A percentile compares a stretch with the other conserved stretches of the same genome.
Evolutionary conservation across 2,113 vertebrate genomes (phyloP).

Genomic region (Eurypyga helias): DNA sequence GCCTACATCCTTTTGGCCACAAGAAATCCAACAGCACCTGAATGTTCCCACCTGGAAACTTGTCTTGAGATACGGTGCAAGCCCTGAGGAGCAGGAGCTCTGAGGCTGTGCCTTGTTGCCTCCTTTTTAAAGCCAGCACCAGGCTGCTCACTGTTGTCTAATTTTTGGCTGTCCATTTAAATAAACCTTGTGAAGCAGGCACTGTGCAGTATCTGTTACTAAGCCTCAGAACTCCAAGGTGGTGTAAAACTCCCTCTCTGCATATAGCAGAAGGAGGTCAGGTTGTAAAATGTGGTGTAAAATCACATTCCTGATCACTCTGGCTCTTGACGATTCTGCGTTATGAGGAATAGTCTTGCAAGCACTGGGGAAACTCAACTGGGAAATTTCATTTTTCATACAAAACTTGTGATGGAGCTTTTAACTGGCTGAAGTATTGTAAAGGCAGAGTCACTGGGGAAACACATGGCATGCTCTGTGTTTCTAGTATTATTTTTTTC

Average conservation of each 20-base stretch:
- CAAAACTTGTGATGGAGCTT: neutral
- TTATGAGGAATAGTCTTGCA: neutral
- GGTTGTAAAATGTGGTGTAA: neutral
- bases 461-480: accelerated
- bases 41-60: neutral
- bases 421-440: neutral
- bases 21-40: neutral
- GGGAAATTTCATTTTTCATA: neutral
- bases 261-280: neutral
- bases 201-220: neutral
- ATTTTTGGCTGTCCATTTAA: neutral
- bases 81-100: neutral
- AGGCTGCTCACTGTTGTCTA: neutral
- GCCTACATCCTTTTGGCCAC: neutral
- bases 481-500: neutral
- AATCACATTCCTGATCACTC: neutral
- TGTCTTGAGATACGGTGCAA: neutral
- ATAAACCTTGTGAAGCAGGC: neutral
- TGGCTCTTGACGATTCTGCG: neutral
- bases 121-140: neutral
- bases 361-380: neutral
- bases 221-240: neutral
- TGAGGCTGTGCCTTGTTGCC: neutral
- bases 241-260: neutral
- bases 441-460: neutral